Evolutionary conservation across 1,140 invertebrate species (phyloP).

Genomic region (Brachystomella parvula): DNA sequence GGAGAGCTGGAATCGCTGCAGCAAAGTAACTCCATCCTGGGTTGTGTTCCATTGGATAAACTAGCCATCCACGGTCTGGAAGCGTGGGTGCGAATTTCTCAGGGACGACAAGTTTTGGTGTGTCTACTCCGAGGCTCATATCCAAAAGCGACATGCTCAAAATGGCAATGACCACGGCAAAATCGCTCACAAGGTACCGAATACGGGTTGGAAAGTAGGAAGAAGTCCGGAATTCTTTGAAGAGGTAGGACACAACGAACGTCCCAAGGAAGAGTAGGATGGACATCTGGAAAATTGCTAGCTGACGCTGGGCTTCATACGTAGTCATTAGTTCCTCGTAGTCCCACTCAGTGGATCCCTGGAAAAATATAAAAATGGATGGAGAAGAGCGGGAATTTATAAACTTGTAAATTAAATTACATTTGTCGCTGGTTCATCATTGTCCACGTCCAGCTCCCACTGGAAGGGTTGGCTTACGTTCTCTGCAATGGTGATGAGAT

Average conservation of each 20-base stretch:
- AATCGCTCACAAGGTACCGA: conserved; percentile 44
- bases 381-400: too few species aligned
- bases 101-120: conserved; percentile 46
- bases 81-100: conserved; percentile 28
- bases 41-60: conserved; percentile 40
- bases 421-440: too few species aligned
- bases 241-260: conserved; percentile 40
- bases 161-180: conserved; percentile 47
- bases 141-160: conserved; percentile 43
- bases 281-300: conserved; percentile 42
- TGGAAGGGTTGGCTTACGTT: neutral
- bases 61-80: conserved; percentile 41
- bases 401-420: too few species aligned
- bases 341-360: neutral
- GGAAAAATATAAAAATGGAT: neutral
- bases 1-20: conserved; percentile 39
- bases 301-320: neutral
- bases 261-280: conserved; percentile 43
- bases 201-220: conserved; percentile 43
- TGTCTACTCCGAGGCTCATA: conserved; percentile 41
- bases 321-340: too few species aligned
- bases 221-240: conserved; percentile 40
- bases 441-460: neutral
- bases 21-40: conserved; percentile 39
- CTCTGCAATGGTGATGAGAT: conserved; percentile 1